Evolutionary conservation across 2,113 vertebrate genomes (phyloP), one percentile per base, ranked within the genome.

Genomic region (Acrocephalus arundinaceus): DNA sequence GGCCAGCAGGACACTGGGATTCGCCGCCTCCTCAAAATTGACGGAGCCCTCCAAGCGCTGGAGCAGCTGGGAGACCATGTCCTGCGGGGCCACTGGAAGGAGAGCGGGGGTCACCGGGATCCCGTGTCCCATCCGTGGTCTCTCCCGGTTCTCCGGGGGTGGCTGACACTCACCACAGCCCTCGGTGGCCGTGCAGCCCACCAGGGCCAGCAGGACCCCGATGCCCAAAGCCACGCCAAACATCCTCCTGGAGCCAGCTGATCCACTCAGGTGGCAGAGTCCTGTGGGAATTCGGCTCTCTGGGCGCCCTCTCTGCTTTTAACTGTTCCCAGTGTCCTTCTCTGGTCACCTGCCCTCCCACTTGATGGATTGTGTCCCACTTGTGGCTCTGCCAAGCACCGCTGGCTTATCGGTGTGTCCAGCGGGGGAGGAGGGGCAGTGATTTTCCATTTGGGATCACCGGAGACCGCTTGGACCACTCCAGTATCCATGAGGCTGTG

Each of bases 1-100:
- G 82, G 98, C 98, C 54, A 98, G 94, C 76, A 98, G 93, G 71
- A 98, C 2, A 4, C 97, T 98, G 93, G 98, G 98, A 46, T 98
- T 97, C 0, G 97, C 90, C 0, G 18, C 13, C 0, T 88, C 57
- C 12, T 0, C 1, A 0, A n/a, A 1, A 4, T 12, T 28, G 43
- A 94, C 90, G 0, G 97, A 97, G 3, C 6, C 65, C 49, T 96
- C 96, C 97, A 98, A 57, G 33, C 23, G 67, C 6, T 9, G 39
- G 46, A 54, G 82, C 43, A 54, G 85, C 91, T 80, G 15, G 30
- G 43, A 28, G 37, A 75, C 94, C 91, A 68, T 4, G 54, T 45
- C 2, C 3, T 68, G 3, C 0, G 97, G 81, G 15, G 94, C 89
- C 3, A 33, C 98, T 98, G 93, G 13, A 49, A 68, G 15, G 31